Conservation (phyloP, 2,888 invertebrate species). For the Aleiodes testaceus region DNA sequence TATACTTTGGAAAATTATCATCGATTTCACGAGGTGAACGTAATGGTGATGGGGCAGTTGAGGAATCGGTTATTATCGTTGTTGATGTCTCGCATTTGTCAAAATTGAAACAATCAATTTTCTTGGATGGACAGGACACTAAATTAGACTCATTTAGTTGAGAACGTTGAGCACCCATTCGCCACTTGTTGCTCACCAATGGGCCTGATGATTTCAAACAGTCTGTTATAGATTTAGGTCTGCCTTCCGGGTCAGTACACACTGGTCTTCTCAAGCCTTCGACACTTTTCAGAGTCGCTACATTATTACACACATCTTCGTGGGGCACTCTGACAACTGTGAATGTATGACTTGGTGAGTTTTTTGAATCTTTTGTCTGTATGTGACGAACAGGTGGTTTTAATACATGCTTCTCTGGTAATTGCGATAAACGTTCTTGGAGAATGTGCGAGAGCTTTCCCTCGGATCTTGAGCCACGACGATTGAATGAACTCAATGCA, state of each 20-base stretch:
- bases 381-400: constrained; percentile 55
- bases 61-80: constrained; percentile 75
- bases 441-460: constrained; percentile 83
- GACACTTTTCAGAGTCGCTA: constrained; percentile 39
- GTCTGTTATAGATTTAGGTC: constrained; percentile 67
- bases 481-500: constrained; percentile 74
- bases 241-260: constrained; percentile 55
- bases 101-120: constrained; percentile 2
- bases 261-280: constrained; percentile 50
- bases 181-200: constrained; percentile 66
- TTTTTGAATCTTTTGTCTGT: constrained; percentile 47
- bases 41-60: constrained; percentile 76
- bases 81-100: constrained; percentile 57
- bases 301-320: constrained; percentile 42
- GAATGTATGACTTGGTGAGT: constrained; percentile 51
- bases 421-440: constrained; percentile 78
- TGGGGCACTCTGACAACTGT: constrained; percentile 48
- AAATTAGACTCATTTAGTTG: constrained; percentile 56
- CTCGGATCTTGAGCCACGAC: constrained; percentile 86
- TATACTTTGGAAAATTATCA: constrained; percentile 74
- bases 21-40: constrained; percentile 67
- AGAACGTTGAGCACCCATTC: constrained; percentile 66
- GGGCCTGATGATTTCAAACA: constrained; percentile 61
- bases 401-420: constrained; percentile 76
- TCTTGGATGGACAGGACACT: constrained; percentile 15